Base-by-base conservation (phyloP, 2,113 vertebrate genomes). In the Cygnus atratus region DNA sequence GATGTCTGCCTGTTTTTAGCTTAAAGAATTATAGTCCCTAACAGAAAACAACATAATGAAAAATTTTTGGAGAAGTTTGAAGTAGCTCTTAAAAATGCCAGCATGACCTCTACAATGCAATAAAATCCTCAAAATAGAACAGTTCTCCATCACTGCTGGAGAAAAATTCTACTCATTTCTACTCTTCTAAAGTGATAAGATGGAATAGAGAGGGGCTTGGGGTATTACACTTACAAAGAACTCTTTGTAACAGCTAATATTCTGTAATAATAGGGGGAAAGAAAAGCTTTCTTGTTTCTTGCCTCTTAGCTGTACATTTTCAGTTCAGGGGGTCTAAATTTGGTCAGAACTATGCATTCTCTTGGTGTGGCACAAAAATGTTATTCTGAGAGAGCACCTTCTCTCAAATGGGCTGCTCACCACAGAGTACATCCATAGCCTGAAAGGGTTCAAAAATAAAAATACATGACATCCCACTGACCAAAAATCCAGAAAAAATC, bases 71-170 rank as follows among this genome's bases (percentile, higher is more conserved):
- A 90, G 88, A 88, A 82, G 50, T 88, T 58, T 96, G 92, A 94
- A 97, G 95, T 13, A 94, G 71, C 59, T 88, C 84, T 96, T 76
- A 86, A 87, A 96, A 97, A 97, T 95, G 87, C 75, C 91, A 96
- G 87, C 29, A 43, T 96, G 83, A 96, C 61, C 84, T 95, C 90
- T 48, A 75, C 44, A 74, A 89, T 3, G 39, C 95, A 92, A 59
- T 91, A 96, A 94, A 91, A 65, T 33, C 75, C 57, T 95, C 67
- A 96, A 96, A 96, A 94, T 93, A 94, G 54, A 90, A 66, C 46
- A 1, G 1, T 92, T 96, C 85, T 90, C 59, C 76, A 39, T 85
- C 90, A 85, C 31, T 85, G 76, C 83, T 59, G 58, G 59, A 72
- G 29, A 95, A 94, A 96, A 96, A 85, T 76, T 88, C 88, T 86